Base-by-base conservation (phyloP, 2,113 vertebrate species). In the Bagarius yarrelli region DNA sequence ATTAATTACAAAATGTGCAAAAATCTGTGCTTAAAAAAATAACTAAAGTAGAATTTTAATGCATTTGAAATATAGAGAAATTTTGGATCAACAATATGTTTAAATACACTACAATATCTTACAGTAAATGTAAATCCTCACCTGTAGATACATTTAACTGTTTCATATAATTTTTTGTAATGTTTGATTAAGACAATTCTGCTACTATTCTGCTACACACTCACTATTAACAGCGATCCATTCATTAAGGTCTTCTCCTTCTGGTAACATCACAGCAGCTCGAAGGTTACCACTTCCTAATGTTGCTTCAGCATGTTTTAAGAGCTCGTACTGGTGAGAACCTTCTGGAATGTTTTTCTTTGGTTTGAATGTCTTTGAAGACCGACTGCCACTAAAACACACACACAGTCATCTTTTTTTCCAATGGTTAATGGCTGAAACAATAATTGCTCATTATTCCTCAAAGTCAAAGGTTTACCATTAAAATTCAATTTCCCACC, bases 181-280 rank as follows among this genome's bases (percentile, higher is more conserved):
- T 13, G 11, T 67, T 66, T n/a, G 13, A 67, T 67, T 23, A 67
- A 69, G 34, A 47, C 25, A 47, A 70, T 50, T 23, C 5, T 5
- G 2, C 30, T 34, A 11, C 2, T 3, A 67, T 67, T n/a, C n/a
- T n/a, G n/a, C n/a, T n/a, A 66, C 27, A 79, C 59, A 88, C 97
- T 96, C 84, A 99, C 97, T 98, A 86, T 99, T 99, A 16, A 99
- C 97, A 0, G 97, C 97, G 4, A 99, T 98, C 97, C 97, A 99
- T 81, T 99, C 97, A 40, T 98, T 98, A 18, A 98, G 96, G 84
- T 98, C 97, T 85, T 98, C 97, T 76, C 97, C 96, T 82, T 99
- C 97, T 0, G 97, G 97, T 82, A 98, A 84, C 95, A 97, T 96
- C 1, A 98, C 97, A 0, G 97, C 97, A 81, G 98, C 97, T 16